Conservation (phyloP, 2,113 vertebrate genomes). For the Nesoenas mayeri region DNA sequence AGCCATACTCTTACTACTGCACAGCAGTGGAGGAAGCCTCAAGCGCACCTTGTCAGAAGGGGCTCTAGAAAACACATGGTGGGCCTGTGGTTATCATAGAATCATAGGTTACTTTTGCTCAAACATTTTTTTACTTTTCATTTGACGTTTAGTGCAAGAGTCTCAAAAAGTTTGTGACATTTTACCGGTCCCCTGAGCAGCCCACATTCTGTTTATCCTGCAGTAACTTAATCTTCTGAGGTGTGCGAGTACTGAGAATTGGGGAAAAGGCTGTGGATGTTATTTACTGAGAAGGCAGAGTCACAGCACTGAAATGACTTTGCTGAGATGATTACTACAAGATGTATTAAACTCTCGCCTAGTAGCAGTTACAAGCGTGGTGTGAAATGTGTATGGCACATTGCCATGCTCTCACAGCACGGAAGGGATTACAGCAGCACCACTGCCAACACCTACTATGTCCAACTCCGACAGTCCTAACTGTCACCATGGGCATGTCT, state of each 20-base stretch:
- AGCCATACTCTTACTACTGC: not conserved
- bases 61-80: not conserved
- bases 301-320: constrained; percentile 27
- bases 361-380: not conserved
- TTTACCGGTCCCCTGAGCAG: constrained; percentile 39
- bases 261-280: not conserved
- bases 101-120: not conserved
- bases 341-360: not conserved
- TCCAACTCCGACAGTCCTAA: not conserved
- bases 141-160: constrained; percentile 3
- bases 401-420: not conserved
- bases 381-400: not conserved
- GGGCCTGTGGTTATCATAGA: not conserved
- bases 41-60: not conserved
- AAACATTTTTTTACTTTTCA: constrained; percentile 24
- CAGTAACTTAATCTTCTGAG: constrained; percentile 61
- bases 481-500: not conserved
- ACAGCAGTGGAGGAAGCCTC: not conserved
- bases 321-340: not conserved
- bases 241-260: not conserved
- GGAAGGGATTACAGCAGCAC: not conserved
- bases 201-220: constrained; percentile 49
- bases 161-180: constrained; percentile 14
- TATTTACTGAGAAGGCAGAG: not conserved
- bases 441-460: not conserved